Conservation (phyloP, 2,113 vertebrate genomes). For the Henicopernis longicauda region DNA sequence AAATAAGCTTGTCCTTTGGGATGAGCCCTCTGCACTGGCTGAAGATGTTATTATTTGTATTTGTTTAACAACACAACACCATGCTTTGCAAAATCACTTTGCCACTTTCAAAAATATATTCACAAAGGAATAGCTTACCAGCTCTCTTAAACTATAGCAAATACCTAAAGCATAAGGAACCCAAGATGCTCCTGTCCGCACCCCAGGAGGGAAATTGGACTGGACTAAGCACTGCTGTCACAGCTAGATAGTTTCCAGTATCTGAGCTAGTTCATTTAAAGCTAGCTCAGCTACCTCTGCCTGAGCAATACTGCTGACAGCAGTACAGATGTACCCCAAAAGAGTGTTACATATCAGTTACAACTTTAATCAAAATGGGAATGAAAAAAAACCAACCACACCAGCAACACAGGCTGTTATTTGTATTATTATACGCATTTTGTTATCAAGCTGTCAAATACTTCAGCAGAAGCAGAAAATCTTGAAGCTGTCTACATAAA, state of each 20-base stretch:
- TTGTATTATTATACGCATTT: conserved; percentile 41
- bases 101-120: not conserved
- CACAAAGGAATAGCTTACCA: not conserved
- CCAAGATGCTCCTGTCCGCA: not conserved
- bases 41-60: not conserved
- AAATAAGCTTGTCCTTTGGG: not conserved
- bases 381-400: not conserved
- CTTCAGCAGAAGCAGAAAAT: not conserved
- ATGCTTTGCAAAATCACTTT: not conserved
- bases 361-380: not conserved
- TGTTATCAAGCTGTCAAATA: conserved; percentile 47
- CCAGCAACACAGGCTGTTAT: conserved; percentile 38
- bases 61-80: not conserved
- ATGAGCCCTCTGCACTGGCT: not conserved
- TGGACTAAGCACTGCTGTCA: not conserved
- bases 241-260: not conserved
- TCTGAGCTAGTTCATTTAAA: not conserved
- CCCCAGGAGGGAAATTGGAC: not conserved
- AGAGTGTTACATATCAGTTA: not conserved
- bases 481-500: not conserved
- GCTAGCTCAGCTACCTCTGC: not conserved
- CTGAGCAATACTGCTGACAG: not conserved
- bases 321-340: not conserved
- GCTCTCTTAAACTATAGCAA: not conserved
- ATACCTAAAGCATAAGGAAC: not conserved